Evolutionary conservation across 2,113 vertebrate species (phyloP).

Genomic region (Alaudala cheleensis): DNA sequence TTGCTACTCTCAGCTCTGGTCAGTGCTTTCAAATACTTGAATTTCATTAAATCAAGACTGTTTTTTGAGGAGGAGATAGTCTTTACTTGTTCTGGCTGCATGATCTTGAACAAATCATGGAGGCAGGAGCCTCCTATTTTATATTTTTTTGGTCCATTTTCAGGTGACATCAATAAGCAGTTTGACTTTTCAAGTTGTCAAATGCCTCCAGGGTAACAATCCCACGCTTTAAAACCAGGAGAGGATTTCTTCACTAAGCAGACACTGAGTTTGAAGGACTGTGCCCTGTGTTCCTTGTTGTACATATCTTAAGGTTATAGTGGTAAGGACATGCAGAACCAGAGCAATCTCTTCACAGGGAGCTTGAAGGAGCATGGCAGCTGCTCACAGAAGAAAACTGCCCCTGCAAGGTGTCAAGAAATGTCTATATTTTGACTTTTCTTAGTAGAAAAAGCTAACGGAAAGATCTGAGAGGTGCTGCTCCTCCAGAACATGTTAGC

Average conservation of each 20-base stretch:
- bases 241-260: background rate
- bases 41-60: background rate
- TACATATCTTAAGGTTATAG: background rate
- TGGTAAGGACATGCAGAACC: background rate
- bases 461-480: background rate
- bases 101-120: background rate
- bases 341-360: background rate
- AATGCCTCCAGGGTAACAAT: background rate
- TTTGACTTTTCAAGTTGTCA: background rate
- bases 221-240: background rate
- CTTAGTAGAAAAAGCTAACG: background rate
- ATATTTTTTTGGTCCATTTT: background rate
- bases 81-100: background rate
- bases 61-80: background rate
- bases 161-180: background rate
- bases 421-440: background rate
- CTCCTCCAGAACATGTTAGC: background rate
- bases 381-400: background rate
- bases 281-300: background rate
- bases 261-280: background rate
- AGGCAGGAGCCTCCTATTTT: background rate
- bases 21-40: background rate
- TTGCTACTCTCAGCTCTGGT: background rate
- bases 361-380: rapidly evolving
- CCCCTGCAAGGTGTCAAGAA: background rate